These are phyloP conservation scores for Gortyna flavago DNA, from an alignment of 2,888 invertebrate genomes.

Conservation along the genomic window DNA sequence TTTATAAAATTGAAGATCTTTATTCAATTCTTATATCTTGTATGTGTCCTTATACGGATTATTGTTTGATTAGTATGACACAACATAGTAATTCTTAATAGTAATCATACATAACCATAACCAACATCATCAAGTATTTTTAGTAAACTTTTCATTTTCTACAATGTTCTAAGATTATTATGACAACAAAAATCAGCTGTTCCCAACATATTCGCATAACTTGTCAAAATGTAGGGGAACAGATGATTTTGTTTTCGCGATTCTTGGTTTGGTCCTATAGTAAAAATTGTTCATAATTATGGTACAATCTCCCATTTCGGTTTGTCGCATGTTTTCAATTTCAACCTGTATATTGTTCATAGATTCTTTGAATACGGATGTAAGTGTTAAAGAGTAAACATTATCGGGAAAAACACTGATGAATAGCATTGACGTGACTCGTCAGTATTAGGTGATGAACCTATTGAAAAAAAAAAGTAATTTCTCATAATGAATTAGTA, in stretches of 20 bases:
- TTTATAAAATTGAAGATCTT: conserved; percentile 57
- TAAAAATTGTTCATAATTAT: too few relatives aligned
- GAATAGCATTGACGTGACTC: conserved; percentile 57
- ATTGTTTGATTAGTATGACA: conserved; percentile 58
- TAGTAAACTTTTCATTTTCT: neutral
- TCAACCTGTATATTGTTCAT: conserved; percentile 29
- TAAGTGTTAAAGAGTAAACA: conserved; percentile 67
- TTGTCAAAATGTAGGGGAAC: too few relatives aligned
- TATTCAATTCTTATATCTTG: conserved; percentile 59
- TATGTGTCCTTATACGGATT: conserved; percentile 50
- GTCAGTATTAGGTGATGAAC: conserved; percentile 13
- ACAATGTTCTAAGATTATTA: neutral
- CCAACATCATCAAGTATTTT: neutral
- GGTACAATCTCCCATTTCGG: too few relatives aligned
- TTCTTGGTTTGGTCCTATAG: too few relatives aligned
- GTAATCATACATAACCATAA: neutral
- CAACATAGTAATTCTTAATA: conserved; percentile 31
- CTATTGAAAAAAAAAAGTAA: conserved; percentile 28
- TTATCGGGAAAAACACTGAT: conserved; percentile 63
- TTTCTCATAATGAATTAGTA: conserved; percentile 16
- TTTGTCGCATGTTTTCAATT: too few relatives aligned
- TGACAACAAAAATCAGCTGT: too few relatives aligned
- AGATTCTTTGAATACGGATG: conserved; percentile 62
- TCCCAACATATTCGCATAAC: too few relatives aligned
- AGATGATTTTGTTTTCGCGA: too few relatives aligned